These are phyloP conservation scores for Chelonia mydas DNA, from an alignment of 2,797 vertebrate species.

Conservation along the genomic window DNA sequence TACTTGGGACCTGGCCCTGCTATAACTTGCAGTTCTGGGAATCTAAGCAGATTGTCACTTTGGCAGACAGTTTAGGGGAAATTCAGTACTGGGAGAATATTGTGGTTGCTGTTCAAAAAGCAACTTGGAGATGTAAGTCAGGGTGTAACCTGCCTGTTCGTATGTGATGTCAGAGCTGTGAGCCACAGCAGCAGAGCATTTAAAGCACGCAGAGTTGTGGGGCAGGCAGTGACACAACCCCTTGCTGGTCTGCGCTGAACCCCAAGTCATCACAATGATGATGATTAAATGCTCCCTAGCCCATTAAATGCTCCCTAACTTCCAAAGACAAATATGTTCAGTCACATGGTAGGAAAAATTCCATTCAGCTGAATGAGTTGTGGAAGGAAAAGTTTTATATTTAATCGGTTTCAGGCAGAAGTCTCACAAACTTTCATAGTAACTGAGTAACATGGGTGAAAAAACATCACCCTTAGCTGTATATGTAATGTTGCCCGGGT, in stretches of 20 bases:
- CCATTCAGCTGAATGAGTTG: not conserved
- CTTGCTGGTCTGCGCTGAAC: not conserved
- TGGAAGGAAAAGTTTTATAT: not conserved
- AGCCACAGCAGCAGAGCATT: not conserved
- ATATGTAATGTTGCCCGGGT: not conserved
- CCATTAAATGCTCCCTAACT: conserved; percentile 6
- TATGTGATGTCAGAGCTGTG: not conserved
- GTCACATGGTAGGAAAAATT: not conserved
- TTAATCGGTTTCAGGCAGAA: not conserved
- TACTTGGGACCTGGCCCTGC: no score
- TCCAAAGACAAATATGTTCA: not conserved
- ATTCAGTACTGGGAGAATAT: not conserved
- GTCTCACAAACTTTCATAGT: not conserved
- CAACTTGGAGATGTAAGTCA: not conserved
- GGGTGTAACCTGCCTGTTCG: not conserved
- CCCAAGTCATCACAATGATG: not conserved
- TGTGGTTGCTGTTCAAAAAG: not conserved
- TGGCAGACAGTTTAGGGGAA: no score
- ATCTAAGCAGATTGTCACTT: no score
- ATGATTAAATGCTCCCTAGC: not conserved
- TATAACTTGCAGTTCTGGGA: no score
- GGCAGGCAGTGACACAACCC: not conserved
- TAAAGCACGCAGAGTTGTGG: not conserved
- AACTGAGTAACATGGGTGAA: not conserved
- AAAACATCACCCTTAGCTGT: not conserved